Evolutionary conservation across 2,888 invertebrate species (phyloP).

Genomic region (Archips xylosteana): DNA sequence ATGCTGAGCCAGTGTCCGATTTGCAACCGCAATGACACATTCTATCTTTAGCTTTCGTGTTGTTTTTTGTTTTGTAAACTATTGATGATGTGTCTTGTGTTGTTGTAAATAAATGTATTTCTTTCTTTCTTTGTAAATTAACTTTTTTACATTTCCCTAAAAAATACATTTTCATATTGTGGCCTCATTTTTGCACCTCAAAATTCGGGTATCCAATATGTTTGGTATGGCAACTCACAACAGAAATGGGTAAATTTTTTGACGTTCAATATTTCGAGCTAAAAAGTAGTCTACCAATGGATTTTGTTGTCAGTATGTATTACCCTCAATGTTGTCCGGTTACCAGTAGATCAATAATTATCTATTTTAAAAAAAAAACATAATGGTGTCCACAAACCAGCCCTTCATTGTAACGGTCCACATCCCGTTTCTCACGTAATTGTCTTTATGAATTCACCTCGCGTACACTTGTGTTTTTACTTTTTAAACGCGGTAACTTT

Average conservation of each 20-base stretch:
- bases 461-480: conserved; percentile 45
- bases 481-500: conserved; percentile 42
- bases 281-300: not conserved
- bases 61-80: no score
- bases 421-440: conserved; percentile 65
- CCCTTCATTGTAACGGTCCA: conserved; percentile 55
- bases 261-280: not conserved
- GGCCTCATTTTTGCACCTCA: not conserved
- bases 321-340: conserved; percentile 13
- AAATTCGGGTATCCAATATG: not conserved
- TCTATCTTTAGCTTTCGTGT: no score
- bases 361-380: conserved; percentile 42
- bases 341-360: conserved; percentile 30
- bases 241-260: not conserved
- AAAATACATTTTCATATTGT: not conserved
- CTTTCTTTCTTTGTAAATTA: no score
- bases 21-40: no score
- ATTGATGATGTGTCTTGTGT: no score
- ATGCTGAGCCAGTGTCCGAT: no score
- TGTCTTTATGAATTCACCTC: conserved; percentile 50
- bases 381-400: conserved; percentile 46
- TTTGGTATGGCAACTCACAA: not conserved
- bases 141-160: no score
- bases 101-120: no score
- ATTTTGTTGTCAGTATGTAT: not conserved